Evolutionary conservation across 1,140 invertebrate species (phyloP).

Genomic region (Leucophenga varia): DNA sequence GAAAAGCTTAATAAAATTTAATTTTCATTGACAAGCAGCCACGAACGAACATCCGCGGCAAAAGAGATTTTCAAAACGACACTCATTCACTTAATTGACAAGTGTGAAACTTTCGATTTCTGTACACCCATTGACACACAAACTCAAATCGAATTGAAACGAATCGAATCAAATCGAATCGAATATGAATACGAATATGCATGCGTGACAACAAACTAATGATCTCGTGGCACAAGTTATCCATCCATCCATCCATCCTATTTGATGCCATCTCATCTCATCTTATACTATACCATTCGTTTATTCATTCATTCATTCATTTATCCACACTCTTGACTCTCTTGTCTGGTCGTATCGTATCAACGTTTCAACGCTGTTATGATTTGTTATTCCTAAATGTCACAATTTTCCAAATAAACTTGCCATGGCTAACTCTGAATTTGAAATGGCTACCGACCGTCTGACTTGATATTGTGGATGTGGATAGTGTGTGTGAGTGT

Average conservation of each 20-base stretch:
- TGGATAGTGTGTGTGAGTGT: background rate
- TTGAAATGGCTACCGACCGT: constrained; percentile 10
- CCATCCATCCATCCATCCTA: too few relatives aligned
- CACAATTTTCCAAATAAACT: constrained; percentile 43
- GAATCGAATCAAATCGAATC: too few relatives aligned
- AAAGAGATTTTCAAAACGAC: constrained; percentile 15
- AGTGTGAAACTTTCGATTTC: constrained; percentile 54
- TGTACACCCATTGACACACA: constrained; percentile 52
- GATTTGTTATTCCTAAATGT: constrained; percentile 52
- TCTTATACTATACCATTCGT: too few relatives aligned
- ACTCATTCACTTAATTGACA: constrained; percentile 47
- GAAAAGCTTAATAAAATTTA: constrained; percentile 51
- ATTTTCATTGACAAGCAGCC: constrained; percentile 47
- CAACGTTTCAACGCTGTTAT: constrained; percentile 23
- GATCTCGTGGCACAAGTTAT: too few relatives aligned
- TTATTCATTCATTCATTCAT: too few relatives aligned
- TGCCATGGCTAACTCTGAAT: constrained; percentile 1
- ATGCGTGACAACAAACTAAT: too few relatives aligned
- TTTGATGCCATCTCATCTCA: too few relatives aligned
- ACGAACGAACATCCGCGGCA: too few relatives aligned
- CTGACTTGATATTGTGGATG: constrained; percentile 3
- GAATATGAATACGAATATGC: too few relatives aligned
- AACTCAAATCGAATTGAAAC: too few relatives aligned
- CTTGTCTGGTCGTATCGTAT: too few relatives aligned
- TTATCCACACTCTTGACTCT: too few relatives aligned